Conservation (phyloP, 2,113 vertebrate species). For the Sapajus apella region DNA sequence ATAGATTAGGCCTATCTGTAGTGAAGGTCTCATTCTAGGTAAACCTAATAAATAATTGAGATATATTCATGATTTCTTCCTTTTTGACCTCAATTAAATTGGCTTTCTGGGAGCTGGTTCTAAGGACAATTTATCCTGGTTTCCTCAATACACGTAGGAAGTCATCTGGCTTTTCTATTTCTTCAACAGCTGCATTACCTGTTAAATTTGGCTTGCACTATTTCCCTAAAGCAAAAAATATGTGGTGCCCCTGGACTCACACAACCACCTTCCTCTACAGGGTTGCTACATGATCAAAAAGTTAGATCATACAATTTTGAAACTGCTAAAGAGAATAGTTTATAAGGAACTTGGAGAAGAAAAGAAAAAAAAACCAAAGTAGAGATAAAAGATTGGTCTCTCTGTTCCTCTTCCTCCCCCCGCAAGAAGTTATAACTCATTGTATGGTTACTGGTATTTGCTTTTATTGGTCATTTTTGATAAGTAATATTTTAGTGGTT, state of each 20-base stretch:
- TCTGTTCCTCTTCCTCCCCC: background rate
- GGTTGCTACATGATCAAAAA: background rate
- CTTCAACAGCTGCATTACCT: constrained; percentile 68
- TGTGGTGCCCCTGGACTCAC: background rate
- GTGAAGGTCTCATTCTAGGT: constrained; percentile 49
- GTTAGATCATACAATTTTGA: background rate
- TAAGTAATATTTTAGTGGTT: constrained; percentile 9
- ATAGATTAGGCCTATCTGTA: constrained; percentile 41
- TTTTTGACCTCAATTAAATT: constrained; percentile 70
- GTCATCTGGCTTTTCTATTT: constrained; percentile 68
- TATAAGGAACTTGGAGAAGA: background rate
- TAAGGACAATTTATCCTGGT: constrained; percentile 54
- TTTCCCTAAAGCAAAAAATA: constrained; percentile 72
- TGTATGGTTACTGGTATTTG: background rate
- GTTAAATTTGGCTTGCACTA: constrained; percentile 28
- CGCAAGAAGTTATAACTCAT: background rate
- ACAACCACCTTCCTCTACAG: background rate
- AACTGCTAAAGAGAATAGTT: constrained; percentile 20
- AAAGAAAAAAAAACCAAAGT: constrained; percentile 20
- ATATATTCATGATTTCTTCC: constrained; percentile 40
- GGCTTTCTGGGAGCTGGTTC: constrained; percentile 46
- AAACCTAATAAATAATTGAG: constrained; percentile 66
- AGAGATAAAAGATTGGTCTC: background rate
- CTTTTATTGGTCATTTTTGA: constrained; percentile 20
- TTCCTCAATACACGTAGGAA: constrained; percentile 56